Evolutionary conservation across 2,888 invertebrate species (phyloP).

Genomic region (Bimastos eiseni): DNA sequence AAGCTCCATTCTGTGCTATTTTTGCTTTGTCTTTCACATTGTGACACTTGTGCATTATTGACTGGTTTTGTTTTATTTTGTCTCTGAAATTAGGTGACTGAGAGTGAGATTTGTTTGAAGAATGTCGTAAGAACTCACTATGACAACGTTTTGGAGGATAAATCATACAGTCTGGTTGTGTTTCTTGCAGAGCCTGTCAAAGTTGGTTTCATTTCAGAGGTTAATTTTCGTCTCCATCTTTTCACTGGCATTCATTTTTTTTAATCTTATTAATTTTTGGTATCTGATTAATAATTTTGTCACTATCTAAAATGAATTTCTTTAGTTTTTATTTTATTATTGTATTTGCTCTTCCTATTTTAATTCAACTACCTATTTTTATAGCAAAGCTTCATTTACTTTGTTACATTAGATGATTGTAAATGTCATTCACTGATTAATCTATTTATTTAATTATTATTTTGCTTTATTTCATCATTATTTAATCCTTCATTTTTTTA

Average conservation of each 20-base stretch:
- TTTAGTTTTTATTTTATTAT: not conserved
- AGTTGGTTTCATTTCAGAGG: not conserved
- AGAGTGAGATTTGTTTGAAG: conserved; percentile 49
- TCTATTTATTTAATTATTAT: not conserved
- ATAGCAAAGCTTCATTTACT: not conserved
- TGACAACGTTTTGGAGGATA: conserved; percentile 44
- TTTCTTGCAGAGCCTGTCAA: conserved; percentile 47
- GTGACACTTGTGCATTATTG: not conserved
- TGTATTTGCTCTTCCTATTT: too few relatives aligned
- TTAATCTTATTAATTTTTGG: not conserved
- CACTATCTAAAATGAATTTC: too few relatives aligned
- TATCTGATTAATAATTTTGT: not conserved
- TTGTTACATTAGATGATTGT: not conserved
- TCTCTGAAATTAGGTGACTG: conserved; percentile 39
- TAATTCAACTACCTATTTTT: not conserved
- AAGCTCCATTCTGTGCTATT: not conserved
- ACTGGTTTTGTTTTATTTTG: not conserved
- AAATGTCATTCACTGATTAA: not conserved
- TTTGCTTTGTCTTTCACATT: not conserved
- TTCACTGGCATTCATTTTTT: not conserved
- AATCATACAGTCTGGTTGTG: conserved; percentile 48
- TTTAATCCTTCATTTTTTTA: not conserved
- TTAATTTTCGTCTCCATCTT: not conserved
- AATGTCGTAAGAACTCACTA: conserved; percentile 52
- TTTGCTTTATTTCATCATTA: not conserved